Percentiles rank a stretch among this genome's conserved stretches.
These are phyloP conservation scores for Cepaea nemoralis DNA, from an alignment of 1,140 invertebrate species.

Conservation along the genomic window DNA sequence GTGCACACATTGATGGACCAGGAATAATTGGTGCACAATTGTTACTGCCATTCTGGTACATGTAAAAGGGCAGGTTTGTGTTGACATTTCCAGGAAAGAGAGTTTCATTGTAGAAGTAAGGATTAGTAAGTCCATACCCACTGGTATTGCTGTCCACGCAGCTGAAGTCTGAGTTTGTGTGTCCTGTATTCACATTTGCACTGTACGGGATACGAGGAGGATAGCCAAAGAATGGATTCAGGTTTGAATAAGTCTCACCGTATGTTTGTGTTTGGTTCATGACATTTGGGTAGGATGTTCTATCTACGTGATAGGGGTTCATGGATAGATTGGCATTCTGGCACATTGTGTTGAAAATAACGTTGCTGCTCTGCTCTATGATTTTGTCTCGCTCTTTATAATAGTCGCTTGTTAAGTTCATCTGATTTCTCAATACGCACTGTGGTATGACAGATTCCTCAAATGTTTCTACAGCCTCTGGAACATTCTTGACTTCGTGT, in stretches of 20 bases:
- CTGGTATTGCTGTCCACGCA: constrained; percentile 21
- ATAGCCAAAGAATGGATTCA: background rate
- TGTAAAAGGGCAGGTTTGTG: constrained; percentile 14
- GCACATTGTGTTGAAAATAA: background rate
- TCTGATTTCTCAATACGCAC: background rate
- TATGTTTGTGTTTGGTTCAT: background rate
- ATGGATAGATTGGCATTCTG: background rate
- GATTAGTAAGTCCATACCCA: constrained; percentile 1
- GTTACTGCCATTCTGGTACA: background rate
- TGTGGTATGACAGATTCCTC: background rate
- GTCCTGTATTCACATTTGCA: background rate
- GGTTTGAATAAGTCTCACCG: background rate
- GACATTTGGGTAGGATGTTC: background rate
- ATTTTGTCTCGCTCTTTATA: background rate
- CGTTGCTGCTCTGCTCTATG: background rate
- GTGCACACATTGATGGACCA: background rate
- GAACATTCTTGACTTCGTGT: background rate
- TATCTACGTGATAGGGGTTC: background rate
- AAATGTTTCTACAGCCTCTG: background rate
- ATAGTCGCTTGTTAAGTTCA: background rate
- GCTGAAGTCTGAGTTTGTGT: constrained; percentile 2
- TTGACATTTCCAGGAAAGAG: constrained; percentile 20
- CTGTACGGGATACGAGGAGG: background rate
- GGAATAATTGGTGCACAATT: background rate
- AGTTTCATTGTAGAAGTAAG: constrained; percentile 29